A percentile compares a stretch with the other conserved stretches of the same genome.
Conservation (phyloP, 2,113 vertebrate genomes). For the Melanerpes aurifrons region DNA sequence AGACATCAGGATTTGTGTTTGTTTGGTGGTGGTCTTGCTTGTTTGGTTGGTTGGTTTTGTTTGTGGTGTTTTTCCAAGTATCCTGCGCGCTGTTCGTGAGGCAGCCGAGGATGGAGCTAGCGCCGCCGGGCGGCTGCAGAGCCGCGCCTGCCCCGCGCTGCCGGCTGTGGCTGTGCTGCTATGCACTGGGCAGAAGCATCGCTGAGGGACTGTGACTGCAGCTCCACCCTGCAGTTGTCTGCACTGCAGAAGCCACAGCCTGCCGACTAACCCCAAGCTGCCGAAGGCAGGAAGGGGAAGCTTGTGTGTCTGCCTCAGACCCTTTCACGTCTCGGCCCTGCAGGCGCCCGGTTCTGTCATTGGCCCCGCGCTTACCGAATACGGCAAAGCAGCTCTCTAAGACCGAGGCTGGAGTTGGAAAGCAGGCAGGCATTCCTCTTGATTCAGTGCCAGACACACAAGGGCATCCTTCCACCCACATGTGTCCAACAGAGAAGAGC, state of each 20-base stretch:
- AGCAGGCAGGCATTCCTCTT: too few species aligned
- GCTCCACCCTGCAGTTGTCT: not conserved
- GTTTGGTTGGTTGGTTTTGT: too few species aligned
- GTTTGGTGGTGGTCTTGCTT: too few species aligned
- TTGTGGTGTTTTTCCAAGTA: not conserved
- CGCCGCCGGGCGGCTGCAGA: too few species aligned
- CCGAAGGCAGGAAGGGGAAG: not conserved
- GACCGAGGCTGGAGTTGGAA: too few species aligned
- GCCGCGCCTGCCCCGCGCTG: too few species aligned
- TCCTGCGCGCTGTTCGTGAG: not conserved
- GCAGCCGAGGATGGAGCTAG: not conserved
- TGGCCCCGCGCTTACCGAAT: not conserved
- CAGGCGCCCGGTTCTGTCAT: not conserved
- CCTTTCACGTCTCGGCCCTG: not conserved
- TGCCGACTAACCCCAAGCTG: not conserved
- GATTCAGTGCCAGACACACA: too few species aligned
- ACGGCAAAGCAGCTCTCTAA: too few species aligned
- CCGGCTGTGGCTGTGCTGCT: fast-evolving
- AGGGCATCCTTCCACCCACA: too few species aligned
- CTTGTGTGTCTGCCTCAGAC: not conserved
- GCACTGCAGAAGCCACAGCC: not conserved
- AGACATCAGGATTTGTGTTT: not conserved
- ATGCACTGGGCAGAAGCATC: not conserved
- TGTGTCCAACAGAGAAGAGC: too few species aligned
- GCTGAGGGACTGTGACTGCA: not conserved